phyloP scores from a whole-genome alignment of 37 sponge, comb jelly and placozoan genomes.

The Mnemiopsis leidyi region DNA sequence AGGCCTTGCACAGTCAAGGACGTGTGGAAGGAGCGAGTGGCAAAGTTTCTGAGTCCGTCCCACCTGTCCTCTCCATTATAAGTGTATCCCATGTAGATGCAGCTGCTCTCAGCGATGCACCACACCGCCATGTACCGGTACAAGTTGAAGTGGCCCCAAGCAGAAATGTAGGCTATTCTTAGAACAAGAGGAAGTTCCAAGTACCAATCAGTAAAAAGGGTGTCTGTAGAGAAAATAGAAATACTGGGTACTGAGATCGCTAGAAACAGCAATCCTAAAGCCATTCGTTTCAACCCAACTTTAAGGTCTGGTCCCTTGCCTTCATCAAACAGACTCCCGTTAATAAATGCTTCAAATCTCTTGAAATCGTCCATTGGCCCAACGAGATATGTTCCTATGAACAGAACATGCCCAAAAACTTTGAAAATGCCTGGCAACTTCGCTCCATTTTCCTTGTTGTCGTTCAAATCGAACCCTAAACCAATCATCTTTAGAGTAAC shows the following conservation, averaged over 20 bases:
- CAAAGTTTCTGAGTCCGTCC: constrained; percentile 71
- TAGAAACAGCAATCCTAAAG: background rate
- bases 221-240: background rate
- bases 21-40: constrained; percentile 71
- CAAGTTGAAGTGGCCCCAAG: background rate
- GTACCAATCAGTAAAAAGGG: background rate
- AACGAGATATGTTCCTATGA: constrained; percentile 22
- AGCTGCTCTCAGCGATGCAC: constrained; percentile 75
- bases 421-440: background rate
- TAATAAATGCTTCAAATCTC: background rate
- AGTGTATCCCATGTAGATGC: constrained; percentile 81
- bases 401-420: background rate
- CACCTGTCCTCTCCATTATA: constrained; percentile 68
- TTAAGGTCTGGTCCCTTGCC: background rate
- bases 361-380: constrained; percentile 42
- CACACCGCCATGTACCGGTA: constrained; percentile 66
- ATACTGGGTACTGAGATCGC: background rate
- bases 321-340: background rate
- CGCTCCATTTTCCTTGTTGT: background rate
- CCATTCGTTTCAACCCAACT: background rate
- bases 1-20: constrained; percentile 69
- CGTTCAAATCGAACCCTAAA: constrained; percentile 31
- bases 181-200: background rate
- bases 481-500: constrained; percentile 38
- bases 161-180: background rate